Evolutionary conservation across 2,113 vertebrate genomes (phyloP), one percentile per base, ranked within the genome.

Genomic region (Cynopterus brachyotis): DNA sequence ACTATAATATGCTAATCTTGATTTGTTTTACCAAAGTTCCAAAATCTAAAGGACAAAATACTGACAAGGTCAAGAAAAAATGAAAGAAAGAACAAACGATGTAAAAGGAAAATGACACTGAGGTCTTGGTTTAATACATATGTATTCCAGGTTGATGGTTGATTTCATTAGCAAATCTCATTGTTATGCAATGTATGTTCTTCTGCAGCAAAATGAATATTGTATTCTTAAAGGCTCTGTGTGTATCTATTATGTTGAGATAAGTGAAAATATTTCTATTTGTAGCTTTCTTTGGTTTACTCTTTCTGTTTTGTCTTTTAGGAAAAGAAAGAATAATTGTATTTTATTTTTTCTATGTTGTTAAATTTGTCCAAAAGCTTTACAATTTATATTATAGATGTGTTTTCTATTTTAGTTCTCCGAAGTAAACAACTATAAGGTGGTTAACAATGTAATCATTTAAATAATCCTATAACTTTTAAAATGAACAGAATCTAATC

Each of bases 161-260:
- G 99, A 99, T 99, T 99, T 99, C 99, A 99, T 99, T 99, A 99
- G 99, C 98, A 98, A 98, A 99, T 99, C 99, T 99, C 99, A 99
- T 99, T 99, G 99, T 99, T 99, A 99, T 99, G 99, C 99, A 99
- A 99, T 99, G 99, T 99, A 99, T 99, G 99, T 99, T 99, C 99
- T 99, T 99, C 99, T 99, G 99, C 99, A 99, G 99, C 99, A 99
- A 99, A 99, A 99, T 99, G 99, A 99, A 99, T 99, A 99, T 99
- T 99, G 99, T 99, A 99, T 99, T 99, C 99, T 99, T 98, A 97
- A 98, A 98, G 98, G 97, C 98, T 99, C 97, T 97, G 28, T 67
- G 95, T 97, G 85, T 98, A n/a, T 98, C 90, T 98, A 91, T 96
- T 96, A 92, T 96, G 93, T 95, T 96, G 79, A 93, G 97, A 94